These are phyloP conservation scores for Glaucopsyche alexis DNA, from an alignment of 2,888 invertebrate species.

Conservation along the genomic window DNA sequence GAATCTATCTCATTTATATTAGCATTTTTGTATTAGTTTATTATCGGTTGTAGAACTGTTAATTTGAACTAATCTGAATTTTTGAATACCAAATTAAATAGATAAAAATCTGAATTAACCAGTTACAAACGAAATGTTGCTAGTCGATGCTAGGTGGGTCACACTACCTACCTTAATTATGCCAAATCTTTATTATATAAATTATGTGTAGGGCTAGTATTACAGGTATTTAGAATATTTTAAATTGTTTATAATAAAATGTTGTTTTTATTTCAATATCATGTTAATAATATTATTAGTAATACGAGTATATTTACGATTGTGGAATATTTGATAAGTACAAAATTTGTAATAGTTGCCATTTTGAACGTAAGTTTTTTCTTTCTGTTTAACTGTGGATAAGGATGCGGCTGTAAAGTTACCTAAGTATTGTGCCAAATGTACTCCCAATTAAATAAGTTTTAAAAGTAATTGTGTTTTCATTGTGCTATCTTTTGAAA, in stretches of 20 bases:
- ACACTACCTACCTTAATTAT: not conserved
- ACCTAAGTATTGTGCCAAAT: constrained; percentile 42
- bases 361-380: constrained; percentile 34
- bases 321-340: constrained; percentile 34
- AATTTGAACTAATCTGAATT: not conserved
- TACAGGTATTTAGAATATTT: not conserved
- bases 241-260: not conserved
- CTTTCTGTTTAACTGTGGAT: constrained; percentile 31
- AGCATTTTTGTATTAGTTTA: not conserved
- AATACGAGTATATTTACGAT: not conserved
- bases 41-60: not conserved
- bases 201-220: constrained; percentile 1
- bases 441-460: constrained; percentile 41
- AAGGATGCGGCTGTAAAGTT: not conserved
- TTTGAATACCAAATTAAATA: not conserved
- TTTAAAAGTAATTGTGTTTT: constrained; percentile 42
- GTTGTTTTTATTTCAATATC: constrained; percentile 1
- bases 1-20: not conserved
- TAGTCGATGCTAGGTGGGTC: constrained; percentile 11
- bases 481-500: constrained; percentile 33
- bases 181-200: constrained; percentile 24
- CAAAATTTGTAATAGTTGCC: constrained; percentile 37
- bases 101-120: not conserved
- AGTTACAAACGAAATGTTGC: not conserved
- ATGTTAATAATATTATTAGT: constrained; percentile 12